Conservation (phyloP, 2,888 invertebrate species). For the Xylota sylvarum region DNA sequence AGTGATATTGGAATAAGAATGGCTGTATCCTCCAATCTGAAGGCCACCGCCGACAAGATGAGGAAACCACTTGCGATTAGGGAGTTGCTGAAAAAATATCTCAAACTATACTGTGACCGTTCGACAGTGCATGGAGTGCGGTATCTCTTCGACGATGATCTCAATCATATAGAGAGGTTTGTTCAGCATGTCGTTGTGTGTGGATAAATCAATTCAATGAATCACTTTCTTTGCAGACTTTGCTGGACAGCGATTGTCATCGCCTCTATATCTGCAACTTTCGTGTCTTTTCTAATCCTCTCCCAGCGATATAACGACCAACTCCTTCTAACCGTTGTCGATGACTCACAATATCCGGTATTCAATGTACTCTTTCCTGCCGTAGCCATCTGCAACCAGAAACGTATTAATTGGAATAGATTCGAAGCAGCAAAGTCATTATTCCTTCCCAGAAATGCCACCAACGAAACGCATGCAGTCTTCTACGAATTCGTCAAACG, state of each 20-base stretch:
- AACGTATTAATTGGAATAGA: conserved; percentile 83
- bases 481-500: conserved; percentile 80
- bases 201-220: background rate
- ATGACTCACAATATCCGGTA: conserved; percentile 83
- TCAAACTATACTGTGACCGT: conserved; percentile 81
- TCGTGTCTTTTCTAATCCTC: conserved; percentile 79
- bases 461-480: conserved; percentile 74
- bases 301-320: conserved; percentile 80
- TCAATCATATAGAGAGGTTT: conserved; percentile 82
- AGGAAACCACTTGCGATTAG: conserved; percentile 52
- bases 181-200: background rate
- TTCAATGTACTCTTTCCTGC: conserved; percentile 83
- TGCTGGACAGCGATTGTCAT: conserved; percentile 81
- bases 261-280: conserved; percentile 79
- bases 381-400: conserved; percentile 82
- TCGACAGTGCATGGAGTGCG: conserved; percentile 83
- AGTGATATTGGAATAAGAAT: conserved; percentile 7
- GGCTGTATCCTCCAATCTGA: conserved; percentile 28
- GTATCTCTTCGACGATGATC: conserved; percentile 81
- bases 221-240: conserved; percentile 77
- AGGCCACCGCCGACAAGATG: background rate
- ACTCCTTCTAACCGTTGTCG: conserved; percentile 82
- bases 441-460: conserved; percentile 80
- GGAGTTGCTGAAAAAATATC: conserved; percentile 79
- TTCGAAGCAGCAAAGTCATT: conserved; percentile 79